Base-by-base conservation (phyloP, 2,797 vertebrate species). In the Neosilurus mollespiculum region DNA sequence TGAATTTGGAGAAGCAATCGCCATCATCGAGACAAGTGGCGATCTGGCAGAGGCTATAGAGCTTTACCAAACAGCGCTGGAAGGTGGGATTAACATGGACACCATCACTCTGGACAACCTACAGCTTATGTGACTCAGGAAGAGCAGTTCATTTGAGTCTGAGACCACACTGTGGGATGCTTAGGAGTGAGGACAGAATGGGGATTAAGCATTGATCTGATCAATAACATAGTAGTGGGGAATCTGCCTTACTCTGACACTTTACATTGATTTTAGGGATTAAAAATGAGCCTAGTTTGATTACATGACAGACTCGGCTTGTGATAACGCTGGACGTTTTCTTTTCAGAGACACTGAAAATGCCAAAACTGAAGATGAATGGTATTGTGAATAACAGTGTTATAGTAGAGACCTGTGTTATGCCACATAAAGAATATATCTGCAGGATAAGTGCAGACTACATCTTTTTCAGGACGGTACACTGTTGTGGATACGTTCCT, bases 1-100 rank as follows among this genome's bases (percentile, higher is more conserved):
- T 0, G 96, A 97, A 90, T 95, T 97, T 0, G 96, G 96, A 26
- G 96, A 98, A 92, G 95, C 96, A 64, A 97, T 98, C 0, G 96
- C 96, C 86, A 97, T 98, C 90, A 97, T 98, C 0, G 95, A 97
- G 92, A 97, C 96, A 0, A 95, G 94, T 0, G 96, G 96, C 85
- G 95, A 95, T 0, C 92, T 98, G 64, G 95, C 95, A 82, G 96
- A 97, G 90, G 96, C 97, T 0, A 90, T 98, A 81, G 96, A 98
- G 90, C 96, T 98, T 64, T 98, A 97, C 83, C 96, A 96, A 86
- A 96, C 95, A 0, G 96, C 96, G 0, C 78, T 97, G 86, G 96
- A 97, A 87, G 95, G 94, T 72, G 91, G 92, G 82, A 82, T 89
- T 54, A 88, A 58, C 76, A 91, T 94, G 85, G 94, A 95, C 53